Percentiles rank a stretch among this genome's conserved stretches.
Conservation (phyloP, 2,113 vertebrate genomes). For the Pongo abelii region DNA sequence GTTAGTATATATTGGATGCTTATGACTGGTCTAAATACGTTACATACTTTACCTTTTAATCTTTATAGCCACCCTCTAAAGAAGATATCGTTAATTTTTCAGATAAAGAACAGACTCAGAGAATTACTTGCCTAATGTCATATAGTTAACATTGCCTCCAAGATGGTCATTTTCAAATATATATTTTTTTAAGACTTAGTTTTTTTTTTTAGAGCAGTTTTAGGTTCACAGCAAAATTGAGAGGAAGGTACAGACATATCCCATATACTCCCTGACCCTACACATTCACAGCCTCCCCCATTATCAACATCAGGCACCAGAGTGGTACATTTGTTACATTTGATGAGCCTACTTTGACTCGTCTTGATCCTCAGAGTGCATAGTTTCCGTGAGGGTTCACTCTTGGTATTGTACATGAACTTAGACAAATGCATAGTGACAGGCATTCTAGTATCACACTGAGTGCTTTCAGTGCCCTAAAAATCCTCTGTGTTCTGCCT, state of each 20-base stretch:
- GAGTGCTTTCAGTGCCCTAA: not conserved
- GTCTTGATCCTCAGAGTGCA: not conserved
- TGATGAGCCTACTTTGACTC: not conserved
- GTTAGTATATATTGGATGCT: not conserved
- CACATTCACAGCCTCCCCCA: not conserved
- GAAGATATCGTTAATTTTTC: not conserved
- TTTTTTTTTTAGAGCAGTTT: not conserved
- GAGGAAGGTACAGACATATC: not conserved
- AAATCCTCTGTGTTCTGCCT: not conserved
- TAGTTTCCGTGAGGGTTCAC: not conserved
- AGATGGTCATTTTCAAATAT: not conserved
- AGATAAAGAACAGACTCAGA: not conserved
- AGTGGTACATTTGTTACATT: not conserved
- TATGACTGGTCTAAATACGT: not conserved
- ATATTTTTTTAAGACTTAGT: not conserved
- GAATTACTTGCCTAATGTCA: conserved; percentile 12
- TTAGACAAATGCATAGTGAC: not conserved
- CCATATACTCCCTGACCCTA: not conserved
- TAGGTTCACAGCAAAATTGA: not conserved
- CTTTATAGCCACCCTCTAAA: not conserved
- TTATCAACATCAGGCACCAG: not conserved
- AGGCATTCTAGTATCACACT: not conserved
- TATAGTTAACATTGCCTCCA: not conserved
- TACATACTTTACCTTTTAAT: not conserved
- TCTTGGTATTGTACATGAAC: not conserved